phyloP scores from a whole-genome alignment of 2,113 vertebrate genomes.

The Brachyhypopomus occidentalis region DNA sequence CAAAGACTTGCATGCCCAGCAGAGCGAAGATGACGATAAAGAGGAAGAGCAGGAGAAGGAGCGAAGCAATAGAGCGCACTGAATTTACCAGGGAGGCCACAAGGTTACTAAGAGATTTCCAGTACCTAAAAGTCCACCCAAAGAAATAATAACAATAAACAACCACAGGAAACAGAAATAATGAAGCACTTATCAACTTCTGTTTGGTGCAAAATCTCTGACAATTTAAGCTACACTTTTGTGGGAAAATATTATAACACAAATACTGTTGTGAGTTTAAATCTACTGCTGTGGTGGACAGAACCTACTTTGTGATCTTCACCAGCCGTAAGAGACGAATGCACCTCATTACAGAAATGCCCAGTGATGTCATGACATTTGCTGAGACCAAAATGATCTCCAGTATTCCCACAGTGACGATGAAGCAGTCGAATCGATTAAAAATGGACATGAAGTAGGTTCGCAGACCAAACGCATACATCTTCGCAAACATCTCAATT shows the following conservation, averaged over 20 bases:
- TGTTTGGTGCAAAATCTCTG: background rate
- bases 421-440: conserved; percentile 97
- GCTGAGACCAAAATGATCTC: conserved; percentile 86
- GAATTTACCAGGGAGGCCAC: conserved; percentile 96
- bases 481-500: conserved; percentile 93
- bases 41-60: conserved; percentile 95
- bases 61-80: conserved; percentile 91
- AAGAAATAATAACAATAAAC: background rate
- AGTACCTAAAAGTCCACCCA: conserved; percentile 76
- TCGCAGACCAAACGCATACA: conserved; percentile 89
- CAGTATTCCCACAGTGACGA: conserved; percentile 87
- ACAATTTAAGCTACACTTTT: too few relatives aligned
- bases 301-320: conserved; percentile 90
- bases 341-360: conserved; percentile 95
- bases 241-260: too few relatives aligned
- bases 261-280: too few relatives aligned
- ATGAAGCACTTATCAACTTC: background rate
- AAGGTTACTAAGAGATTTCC: conserved; percentile 91
- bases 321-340: conserved; percentile 92
- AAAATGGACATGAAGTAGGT: conserved; percentile 96
- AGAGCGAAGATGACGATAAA: conserved; percentile 94
- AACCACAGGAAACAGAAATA: background rate
- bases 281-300: background rate
- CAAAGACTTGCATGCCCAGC: conserved; percentile 98
- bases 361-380: conserved; percentile 82